phyloP scores from a whole-genome alignment of 2,113 vertebrate genomes.

The Hypocryptadius cinnamomeus region DNA sequence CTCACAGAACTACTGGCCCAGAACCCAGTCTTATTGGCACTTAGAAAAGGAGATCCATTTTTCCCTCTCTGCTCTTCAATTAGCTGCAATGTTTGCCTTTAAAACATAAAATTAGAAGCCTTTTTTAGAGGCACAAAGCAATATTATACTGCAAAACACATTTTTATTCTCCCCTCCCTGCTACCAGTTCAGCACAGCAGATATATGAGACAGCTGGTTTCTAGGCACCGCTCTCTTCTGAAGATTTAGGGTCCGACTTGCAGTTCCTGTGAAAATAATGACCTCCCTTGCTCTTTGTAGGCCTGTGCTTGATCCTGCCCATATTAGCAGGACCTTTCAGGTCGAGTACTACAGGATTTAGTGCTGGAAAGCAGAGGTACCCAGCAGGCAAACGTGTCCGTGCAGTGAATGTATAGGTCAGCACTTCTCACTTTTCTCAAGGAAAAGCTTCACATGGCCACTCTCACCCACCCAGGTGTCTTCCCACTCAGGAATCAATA shows the following conservation, averaged over 20 bases:
- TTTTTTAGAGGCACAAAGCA: slow-evolving; percentile 56
- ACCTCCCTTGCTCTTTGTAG: slow-evolving; percentile 40
- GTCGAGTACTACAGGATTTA: slow-evolving; percentile 8
- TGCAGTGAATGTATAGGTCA: not conserved
- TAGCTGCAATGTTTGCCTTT: slow-evolving; percentile 62
- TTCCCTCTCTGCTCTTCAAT: slow-evolving; percentile 54
- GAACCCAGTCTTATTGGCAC: slow-evolving; percentile 55
- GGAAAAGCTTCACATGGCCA: not conserved
- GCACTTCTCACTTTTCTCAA: not conserved
- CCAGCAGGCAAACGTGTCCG: not conserved
- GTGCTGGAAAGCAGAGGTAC: not conserved
- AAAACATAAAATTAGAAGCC: slow-evolving; percentile 56
- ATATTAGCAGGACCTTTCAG: slow-evolving; percentile 39
- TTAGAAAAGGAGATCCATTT: slow-evolving; percentile 56
- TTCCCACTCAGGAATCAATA: not conserved
- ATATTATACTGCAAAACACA: slow-evolving; percentile 54
- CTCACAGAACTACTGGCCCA: slow-evolving; percentile 62
- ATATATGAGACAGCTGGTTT: slow-evolving; percentile 52
- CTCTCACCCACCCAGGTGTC: not conserved
- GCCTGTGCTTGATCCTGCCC: slow-evolving; percentile 34
- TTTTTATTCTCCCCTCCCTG: slow-evolving; percentile 44
- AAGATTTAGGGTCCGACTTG: slow-evolving; percentile 37
- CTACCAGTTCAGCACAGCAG: slow-evolving; percentile 30
- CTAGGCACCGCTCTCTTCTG: slow-evolving; percentile 12
- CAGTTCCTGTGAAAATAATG: slow-evolving; percentile 57